phyloP scores from a whole-genome alignment of 2,888 invertebrate species.

The Volucella zonaria region DNA sequence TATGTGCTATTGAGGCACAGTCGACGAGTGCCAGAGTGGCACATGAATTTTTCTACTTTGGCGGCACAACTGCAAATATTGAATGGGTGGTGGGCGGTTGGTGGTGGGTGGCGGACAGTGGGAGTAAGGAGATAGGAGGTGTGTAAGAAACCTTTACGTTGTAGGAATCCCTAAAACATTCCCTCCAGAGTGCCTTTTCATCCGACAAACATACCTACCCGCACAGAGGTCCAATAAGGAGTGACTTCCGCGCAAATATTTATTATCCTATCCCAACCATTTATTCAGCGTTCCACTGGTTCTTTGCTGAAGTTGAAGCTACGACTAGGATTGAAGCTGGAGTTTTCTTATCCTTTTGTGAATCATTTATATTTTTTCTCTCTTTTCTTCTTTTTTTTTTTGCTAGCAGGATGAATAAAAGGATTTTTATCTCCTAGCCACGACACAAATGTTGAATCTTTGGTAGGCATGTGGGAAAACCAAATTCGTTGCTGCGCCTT shows the following conservation, averaged over 20 bases:
- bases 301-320: background rate
- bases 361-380: background rate
- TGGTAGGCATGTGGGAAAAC: constrained; percentile 73
- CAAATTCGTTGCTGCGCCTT: constrained; percentile 44
- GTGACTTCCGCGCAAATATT: constrained; percentile 73
- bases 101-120: background rate
- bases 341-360: background rate
- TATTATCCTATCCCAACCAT: constrained; percentile 71
- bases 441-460: constrained; percentile 62
- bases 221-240: constrained; percentile 69
- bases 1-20: constrained; percentile 12
- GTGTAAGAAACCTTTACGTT: background rate
- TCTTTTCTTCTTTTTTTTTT: constrained; percentile 27
- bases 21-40: background rate
- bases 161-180: constrained; percentile 53
- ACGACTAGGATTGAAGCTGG: background rate
- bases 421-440: constrained; percentile 55
- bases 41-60: constrained; percentile 53
- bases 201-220: too few species aligned
- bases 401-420: constrained; percentile 6
- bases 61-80: constrained; percentile 62
- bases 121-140: constrained; percentile 6
- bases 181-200: background rate
- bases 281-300: constrained; percentile 57
- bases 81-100: constrained; percentile 36